Evolutionary conservation across 2,888 invertebrate species (phyloP).

Genomic region (Sclerodermus sp.): DNA sequence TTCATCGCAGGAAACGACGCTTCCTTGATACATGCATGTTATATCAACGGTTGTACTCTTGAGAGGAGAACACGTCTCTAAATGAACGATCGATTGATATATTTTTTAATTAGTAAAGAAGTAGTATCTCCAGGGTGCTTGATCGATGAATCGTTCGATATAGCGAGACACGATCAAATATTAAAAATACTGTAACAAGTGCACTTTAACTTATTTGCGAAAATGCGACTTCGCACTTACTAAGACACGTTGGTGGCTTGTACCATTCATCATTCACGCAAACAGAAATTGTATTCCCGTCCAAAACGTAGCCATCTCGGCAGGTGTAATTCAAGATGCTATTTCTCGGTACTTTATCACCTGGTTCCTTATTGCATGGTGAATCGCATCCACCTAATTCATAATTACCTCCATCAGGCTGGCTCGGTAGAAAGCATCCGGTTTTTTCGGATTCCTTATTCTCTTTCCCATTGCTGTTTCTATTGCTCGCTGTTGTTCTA

Average conservation of each 20-base stretch:
- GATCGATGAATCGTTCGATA: neutral
- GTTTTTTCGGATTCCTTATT: conserved; percentile 9
- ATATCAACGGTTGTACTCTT: conserved; percentile 32
- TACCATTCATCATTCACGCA: conserved; percentile 33
- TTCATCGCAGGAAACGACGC: conserved; percentile 30
- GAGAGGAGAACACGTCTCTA: conserved; percentile 32
- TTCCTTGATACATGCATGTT: conserved; percentile 26
- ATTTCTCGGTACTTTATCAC: conserved; percentile 30
- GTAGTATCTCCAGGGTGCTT: conserved; percentile 3
- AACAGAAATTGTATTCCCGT: conserved; percentile 29
- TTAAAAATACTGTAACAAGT: no score
- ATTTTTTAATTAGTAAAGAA: no score
- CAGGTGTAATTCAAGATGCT: conserved; percentile 39
- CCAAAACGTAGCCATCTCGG: conserved; percentile 33
- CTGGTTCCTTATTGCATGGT: conserved; percentile 31
- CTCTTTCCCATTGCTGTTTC: neutral
- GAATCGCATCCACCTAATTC: conserved; percentile 27
- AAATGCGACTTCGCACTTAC: conserved; percentile 18
- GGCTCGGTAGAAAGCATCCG: conserved; percentile 31
- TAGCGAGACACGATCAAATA: neutral
- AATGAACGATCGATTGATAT: no score
- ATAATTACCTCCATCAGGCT: conserved; percentile 31
- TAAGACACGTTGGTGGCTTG: conserved; percentile 28
- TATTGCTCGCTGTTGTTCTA: no score
- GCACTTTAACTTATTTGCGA: no score